A percentile compares a stretch with the other conserved stretches of the same genome.
phyloP scores from a whole-genome alignment of 2,888 invertebrate genomes.

The Liposcelis brunnea region DNA sequence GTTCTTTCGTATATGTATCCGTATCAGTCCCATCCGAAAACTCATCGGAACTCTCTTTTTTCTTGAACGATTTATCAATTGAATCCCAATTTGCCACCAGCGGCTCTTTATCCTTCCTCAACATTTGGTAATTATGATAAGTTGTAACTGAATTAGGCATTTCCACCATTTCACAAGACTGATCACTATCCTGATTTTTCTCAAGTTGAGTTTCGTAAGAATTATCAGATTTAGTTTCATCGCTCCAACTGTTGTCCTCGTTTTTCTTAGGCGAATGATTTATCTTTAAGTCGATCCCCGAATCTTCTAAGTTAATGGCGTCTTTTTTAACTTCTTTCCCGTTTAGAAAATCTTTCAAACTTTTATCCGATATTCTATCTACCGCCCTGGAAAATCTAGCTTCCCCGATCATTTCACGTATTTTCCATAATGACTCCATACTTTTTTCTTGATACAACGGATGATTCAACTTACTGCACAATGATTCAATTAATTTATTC shows the following conservation, averaged over 20 bases:
- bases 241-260: conserved; percentile 14
- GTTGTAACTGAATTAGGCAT: too few species aligned
- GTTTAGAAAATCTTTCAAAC: background rate
- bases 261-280: conserved; percentile 13
- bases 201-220: background rate
- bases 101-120: conserved; percentile 20
- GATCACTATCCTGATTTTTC: too few species aligned
- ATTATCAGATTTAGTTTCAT: conserved; percentile 12
- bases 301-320: conserved; percentile 17
- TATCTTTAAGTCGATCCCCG: conserved; percentile 20
- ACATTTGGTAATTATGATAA: too few species aligned
- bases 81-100: conserved; percentile 34
- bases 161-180: conserved; percentile 17
- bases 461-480: background rate
- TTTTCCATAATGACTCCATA: conserved; percentile 47
- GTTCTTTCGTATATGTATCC: background rate
- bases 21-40: too few species aligned
- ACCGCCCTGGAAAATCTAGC: conserved; percentile 24
- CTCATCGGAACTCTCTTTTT: conserved; percentile 5
- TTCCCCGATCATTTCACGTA: conserved; percentile 48
- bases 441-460: background rate
- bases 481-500: background rate
- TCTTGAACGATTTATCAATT: conserved; percentile 10
- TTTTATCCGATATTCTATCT: conserved; percentile 3
- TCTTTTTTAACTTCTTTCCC: background rate